Conservation (phyloP, 2,888 invertebrate genomes). For the Automeris io region DNA sequence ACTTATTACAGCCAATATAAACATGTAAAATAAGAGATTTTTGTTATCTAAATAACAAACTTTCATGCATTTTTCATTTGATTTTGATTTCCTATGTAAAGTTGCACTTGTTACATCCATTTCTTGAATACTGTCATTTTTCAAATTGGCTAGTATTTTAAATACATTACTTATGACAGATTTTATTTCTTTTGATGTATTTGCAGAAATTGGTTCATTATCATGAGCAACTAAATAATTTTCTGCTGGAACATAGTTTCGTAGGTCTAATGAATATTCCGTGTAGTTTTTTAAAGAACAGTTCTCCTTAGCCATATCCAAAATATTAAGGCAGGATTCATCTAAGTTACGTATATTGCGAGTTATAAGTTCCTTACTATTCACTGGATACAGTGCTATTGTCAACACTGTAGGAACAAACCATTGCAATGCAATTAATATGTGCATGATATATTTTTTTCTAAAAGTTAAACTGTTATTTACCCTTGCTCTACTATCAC, state of each 20-base stretch:
- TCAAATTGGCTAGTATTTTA: constrained; percentile 42
- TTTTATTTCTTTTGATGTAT: constrained; percentile 31
- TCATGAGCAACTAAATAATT: constrained; percentile 45
- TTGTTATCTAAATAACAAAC: constrained; percentile 59
- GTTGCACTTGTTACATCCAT: constrained; percentile 34
- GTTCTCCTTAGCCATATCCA: constrained; percentile 38
- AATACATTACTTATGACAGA: constrained; percentile 47
- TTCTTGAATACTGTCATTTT: constrained; percentile 32
- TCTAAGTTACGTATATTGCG: constrained; percentile 28
- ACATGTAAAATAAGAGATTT: constrained; percentile 52
- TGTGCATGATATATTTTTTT: constrained; percentile 45
- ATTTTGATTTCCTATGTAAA: constrained; percentile 36
- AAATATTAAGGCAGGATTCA: constrained; percentile 47
- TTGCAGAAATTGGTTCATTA: constrained; percentile 23
- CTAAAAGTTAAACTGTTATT: constrained; percentile 9
- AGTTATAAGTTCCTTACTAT: constrained; percentile 30
- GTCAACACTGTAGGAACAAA: constrained; percentile 48
- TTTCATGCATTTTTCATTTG: constrained; percentile 40
- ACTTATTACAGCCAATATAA: constrained; percentile 45
- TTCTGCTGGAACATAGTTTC: constrained; percentile 32
- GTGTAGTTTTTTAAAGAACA: constrained; percentile 25
- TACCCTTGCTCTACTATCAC: constrained; percentile 3
- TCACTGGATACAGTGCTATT: constrained; percentile 54
- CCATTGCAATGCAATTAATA: constrained; percentile 57
- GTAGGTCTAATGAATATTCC: constrained; percentile 32